A percentile compares a stretch with the other conserved stretches of the same genome.
phyloP scores from a whole-genome alignment of 1,140 invertebrate species.

The Drosophila orosa region DNA sequence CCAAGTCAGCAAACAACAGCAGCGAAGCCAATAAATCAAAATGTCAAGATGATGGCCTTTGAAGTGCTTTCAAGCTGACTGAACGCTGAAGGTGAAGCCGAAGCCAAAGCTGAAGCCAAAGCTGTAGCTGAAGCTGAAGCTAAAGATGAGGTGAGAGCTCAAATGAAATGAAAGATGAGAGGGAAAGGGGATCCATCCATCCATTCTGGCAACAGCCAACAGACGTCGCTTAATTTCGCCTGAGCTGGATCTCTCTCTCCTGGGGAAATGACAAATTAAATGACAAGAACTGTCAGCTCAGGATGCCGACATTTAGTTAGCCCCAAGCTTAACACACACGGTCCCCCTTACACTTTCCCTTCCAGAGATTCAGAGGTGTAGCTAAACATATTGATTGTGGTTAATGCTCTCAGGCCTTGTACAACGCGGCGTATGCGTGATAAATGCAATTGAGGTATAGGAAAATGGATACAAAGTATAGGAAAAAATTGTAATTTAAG shows the following conservation, averaged over 20 bases:
- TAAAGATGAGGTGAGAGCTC: not conserved
- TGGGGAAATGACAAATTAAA: slow-evolving; percentile 55
- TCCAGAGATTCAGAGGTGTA: slow-evolving; percentile 19
- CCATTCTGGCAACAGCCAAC: slow-evolving; percentile 19
- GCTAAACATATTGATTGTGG: slow-evolving; percentile 34
- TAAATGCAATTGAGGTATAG: slow-evolving; percentile 15
- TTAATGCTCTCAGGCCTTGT: not conserved
- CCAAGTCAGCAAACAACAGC: slow-evolving; percentile 37
- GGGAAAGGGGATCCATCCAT: not conserved
- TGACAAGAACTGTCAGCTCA: slow-evolving; percentile 54
- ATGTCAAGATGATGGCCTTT: slow-evolving; percentile 71
- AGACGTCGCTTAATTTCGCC: slow-evolving; percentile 54
- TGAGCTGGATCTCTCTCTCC: slow-evolving; percentile 7
- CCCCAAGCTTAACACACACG: slow-evolving; percentile 23
- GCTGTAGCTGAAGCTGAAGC: not conserved
- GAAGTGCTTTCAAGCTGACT: slow-evolving; percentile 51
- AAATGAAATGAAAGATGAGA: slow-evolving; percentile 1
- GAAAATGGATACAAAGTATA: not conserved
- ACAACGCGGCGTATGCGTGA: slow-evolving; percentile 60
- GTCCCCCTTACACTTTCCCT: not conserved
- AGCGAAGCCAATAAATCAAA: slow-evolving; percentile 72
- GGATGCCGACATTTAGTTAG: slow-evolving; percentile 41
- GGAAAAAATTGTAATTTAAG: not conserved
- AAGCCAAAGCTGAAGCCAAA: not conserved
- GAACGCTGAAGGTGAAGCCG: slow-evolving; percentile 31